A percentile compares a stretch with the other conserved stretches of the same genome.
Evolutionary conservation across 1,140 invertebrate genomes (phyloP).

Genomic region (Andrena cerasifolii): DNA sequence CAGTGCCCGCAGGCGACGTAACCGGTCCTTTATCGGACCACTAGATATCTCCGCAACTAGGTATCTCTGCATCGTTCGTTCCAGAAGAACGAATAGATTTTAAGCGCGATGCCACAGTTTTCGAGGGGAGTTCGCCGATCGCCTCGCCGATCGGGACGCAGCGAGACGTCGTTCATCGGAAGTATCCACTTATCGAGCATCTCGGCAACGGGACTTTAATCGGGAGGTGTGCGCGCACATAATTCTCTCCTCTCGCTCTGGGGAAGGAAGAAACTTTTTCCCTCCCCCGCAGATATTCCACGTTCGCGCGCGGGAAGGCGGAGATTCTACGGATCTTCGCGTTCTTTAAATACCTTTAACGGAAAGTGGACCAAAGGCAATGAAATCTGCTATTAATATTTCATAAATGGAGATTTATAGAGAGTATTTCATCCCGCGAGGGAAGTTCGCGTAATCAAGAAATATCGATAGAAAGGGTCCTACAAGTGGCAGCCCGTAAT

Average conservation of each 20-base stretch:
- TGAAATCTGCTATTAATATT: not conserved
- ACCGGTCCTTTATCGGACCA: conserved; percentile 7
- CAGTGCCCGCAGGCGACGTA: not conserved
- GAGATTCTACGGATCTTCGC: no score
- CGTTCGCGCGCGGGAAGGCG: not conserved
- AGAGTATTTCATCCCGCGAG: not conserved
- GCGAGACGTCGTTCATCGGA: conserved; percentile 24
- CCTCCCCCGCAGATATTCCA: not conserved
- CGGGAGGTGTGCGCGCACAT: conserved; percentile 30
- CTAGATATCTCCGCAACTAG: not conserved
- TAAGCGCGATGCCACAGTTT: conserved; percentile 38
- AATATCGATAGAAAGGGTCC: not conserved
- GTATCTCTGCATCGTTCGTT: conserved; percentile 64
- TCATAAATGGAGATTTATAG: not conserved
- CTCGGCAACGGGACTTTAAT: conserved; percentile 49
- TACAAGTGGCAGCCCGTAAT: not conserved
- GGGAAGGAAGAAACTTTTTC: conserved; percentile 14
- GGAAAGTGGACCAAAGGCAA: not conserved
- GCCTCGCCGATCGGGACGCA: conserved; percentile 17
- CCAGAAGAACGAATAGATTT: conserved; percentile 68
- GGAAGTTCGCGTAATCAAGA: not conserved
- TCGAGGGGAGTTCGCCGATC: conserved; percentile 41
- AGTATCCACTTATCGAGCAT: conserved; percentile 51
- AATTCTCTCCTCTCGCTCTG: conserved; percentile 18
- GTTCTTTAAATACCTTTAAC: no score